Conservation (phyloP, 1,140 invertebrate genomes). For the Lasioglossum baleicum region DNA sequence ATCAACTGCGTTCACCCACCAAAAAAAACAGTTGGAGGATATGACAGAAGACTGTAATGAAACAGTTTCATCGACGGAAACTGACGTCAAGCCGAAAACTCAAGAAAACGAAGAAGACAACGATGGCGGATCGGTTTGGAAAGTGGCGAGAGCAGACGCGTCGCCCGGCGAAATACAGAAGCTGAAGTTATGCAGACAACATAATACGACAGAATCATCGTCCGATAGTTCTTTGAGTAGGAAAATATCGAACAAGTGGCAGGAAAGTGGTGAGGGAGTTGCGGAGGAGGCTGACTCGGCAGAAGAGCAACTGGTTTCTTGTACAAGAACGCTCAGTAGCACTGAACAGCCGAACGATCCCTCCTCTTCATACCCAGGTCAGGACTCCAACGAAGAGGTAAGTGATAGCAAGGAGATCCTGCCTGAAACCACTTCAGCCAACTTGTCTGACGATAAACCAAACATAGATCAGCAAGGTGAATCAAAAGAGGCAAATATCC, state of each 20-base stretch:
- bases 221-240: slow-evolving; percentile 70
- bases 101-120: slow-evolving; percentile 66
- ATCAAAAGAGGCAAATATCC: slow-evolving; percentile 68
- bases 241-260: slow-evolving; percentile 77
- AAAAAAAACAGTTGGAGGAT: slow-evolving; percentile 45
- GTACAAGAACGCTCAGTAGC: slow-evolving; percentile 63
- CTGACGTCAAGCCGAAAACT: slow-evolving; percentile 56
- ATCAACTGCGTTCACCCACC: slow-evolving; percentile 13
- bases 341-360: slow-evolving; percentile 68
- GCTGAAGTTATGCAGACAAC: slow-evolving; percentile 79
- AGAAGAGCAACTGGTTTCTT: slow-evolving; percentile 72
- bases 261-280: slow-evolving; percentile 74
- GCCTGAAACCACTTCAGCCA: slow-evolving; percentile 77
- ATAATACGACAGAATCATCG: slow-evolving; percentile 75
- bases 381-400: slow-evolving; percentile 78
- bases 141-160: slow-evolving; percentile 80
- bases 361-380: slow-evolving; percentile 74
- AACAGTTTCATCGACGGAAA: slow-evolving; percentile 51
- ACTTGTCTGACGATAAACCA: slow-evolving; percentile 80
- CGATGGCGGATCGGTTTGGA: slow-evolving; percentile 76
- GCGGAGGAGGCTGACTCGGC: slow-evolving; percentile 76
- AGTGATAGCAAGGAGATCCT: slow-evolving; percentile 79
- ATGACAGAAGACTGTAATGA: slow-evolving; percentile 43
- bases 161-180: slow-evolving; percentile 81
- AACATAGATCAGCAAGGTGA: slow-evolving; percentile 78